Base-by-base conservation (phyloP, 2,797 vertebrate species). In the Myiothlypis coronata region DNA sequence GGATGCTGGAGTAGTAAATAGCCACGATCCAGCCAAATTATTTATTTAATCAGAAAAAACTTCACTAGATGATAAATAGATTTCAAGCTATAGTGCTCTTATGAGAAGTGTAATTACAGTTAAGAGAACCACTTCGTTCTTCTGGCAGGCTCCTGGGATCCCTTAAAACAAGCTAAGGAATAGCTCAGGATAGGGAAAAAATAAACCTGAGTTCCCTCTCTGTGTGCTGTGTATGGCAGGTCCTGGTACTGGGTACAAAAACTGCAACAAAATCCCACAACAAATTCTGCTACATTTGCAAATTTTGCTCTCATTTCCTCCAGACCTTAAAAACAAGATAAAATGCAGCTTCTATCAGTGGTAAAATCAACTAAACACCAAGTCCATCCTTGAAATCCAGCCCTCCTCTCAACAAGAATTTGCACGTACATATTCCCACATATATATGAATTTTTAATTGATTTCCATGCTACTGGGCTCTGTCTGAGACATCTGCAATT, bases 61-160 rank as follows among this genome's bases (percentile, higher is more conserved):
- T 47, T 57, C 65, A 78, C 27, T 30, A 46, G 77, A 78, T 86
- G 86, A 93, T 46, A 71, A 90, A 94, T 55, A 89, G 94, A 93
- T 85, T 87, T 79, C 78, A 72, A 79, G 82, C 68, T 53, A 89
- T 6, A 84, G 78, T 55, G 87, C 89, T 95, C 93, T 92, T 94
- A n/a, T 2, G 39, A 92, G 87, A 68, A 84, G 78, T 37, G 55
- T 71, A 94, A 96, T 94, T 90, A 86, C 69, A 86, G 85, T 24
- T 67, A 80, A 75, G 86, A 95, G 91, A 96, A 92, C 39, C 89
- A 87, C 92, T 92, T 83, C 0, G 16, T 81, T 92, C 53, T 46
- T 50, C 81, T 49, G 57, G 61, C 28, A 27, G 72, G 83, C 92
- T 94, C 96, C 80, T 93, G 88, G 86, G 90, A 96, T 92, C 72